Evolutionary conservation across 1,140 invertebrate genomes (phyloP).

Genomic region (Hydropsyche tenuis): DNA sequence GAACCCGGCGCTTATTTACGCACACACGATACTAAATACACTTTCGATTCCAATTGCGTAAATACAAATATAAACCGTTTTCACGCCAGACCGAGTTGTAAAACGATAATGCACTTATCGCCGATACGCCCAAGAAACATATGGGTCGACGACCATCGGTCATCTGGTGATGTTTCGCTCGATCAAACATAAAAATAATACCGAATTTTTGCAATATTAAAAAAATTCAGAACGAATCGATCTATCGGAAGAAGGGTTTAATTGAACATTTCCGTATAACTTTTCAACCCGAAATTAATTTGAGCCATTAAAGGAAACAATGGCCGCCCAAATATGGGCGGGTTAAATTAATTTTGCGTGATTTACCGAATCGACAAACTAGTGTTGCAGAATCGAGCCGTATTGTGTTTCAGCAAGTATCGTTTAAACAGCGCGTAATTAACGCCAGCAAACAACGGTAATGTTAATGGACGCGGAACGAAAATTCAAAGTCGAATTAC

Average conservation of each 20-base stretch:
- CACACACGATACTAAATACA: neutral
- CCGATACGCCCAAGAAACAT: neutral
- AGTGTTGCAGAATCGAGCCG: neutral
- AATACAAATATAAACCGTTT: neutral
- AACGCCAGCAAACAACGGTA: neutral
- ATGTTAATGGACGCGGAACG: neutral
- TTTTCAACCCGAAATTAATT: too few species aligned
- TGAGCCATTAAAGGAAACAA: too few species aligned
- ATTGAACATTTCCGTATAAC: too few species aligned
- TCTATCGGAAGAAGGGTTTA: too few species aligned
- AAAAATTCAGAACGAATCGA: too few species aligned
- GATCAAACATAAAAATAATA: too few species aligned
- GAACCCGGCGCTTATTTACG: neutral
- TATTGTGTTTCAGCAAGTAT: slow-evolving; percentile 12
- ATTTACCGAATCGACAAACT: neutral
- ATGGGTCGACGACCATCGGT: neutral
- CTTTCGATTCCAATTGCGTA: neutral
- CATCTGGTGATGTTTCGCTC: neutral
- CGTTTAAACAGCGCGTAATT: slow-evolving; percentile 5
- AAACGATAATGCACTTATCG: neutral
- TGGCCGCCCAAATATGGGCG: too few species aligned
- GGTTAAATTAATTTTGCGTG: neutral
- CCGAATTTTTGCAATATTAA: too few species aligned
- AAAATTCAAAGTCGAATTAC: neutral
- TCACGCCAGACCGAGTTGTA: slow-evolving; percentile 9